Evolutionary conservation across 2,888 invertebrate species (phyloP).

Genomic region (Tanaodytes sp.): DNA sequence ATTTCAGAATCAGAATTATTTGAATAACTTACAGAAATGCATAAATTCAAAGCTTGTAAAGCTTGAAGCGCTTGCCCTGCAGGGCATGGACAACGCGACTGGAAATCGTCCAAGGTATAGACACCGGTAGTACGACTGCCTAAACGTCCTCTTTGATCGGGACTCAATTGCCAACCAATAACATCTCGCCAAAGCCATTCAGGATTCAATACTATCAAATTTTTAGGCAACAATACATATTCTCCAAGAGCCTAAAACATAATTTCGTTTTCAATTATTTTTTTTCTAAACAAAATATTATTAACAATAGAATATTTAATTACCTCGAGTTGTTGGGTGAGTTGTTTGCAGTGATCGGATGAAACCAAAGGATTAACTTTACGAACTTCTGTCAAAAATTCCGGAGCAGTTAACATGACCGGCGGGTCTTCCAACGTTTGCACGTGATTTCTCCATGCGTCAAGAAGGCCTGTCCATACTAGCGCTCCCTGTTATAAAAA

Average conservation of each 20-base stretch:
- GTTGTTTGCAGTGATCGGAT: constrained; percentile 68
- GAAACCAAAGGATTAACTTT: constrained; percentile 70
- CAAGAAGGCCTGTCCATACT: constrained; percentile 70
- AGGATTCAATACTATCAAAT: constrained; percentile 79
- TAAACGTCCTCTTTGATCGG: constrained; percentile 73
- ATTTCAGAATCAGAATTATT: background rate
- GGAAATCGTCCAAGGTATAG: constrained; percentile 83
- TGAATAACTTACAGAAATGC: constrained; percentile 75
- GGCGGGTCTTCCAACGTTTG: constrained; percentile 69
- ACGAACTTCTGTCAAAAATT: constrained; percentile 67
- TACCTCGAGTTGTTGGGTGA: constrained; percentile 70
- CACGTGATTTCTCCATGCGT: constrained; percentile 67
- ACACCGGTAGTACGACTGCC: constrained; percentile 79
- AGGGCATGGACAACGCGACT: constrained; percentile 81
- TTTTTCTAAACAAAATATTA: too few species aligned
- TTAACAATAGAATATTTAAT: too few species aligned
- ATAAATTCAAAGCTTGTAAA: constrained; percentile 81
- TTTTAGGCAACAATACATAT: constrained; percentile 74
- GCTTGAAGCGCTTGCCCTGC: constrained; percentile 80
- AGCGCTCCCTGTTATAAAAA: constrained; percentile 65
- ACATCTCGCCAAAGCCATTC: constrained; percentile 81
- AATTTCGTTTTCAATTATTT: too few species aligned
- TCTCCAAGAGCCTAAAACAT: constrained; percentile 77
- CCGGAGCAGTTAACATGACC: constrained; percentile 65
- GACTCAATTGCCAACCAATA: constrained; percentile 79